A percentile compares a stretch with the other conserved stretches of the same genome.
Conservation (phyloP, 2,888 invertebrate species). For the Sarcophaga rosellei region DNA sequence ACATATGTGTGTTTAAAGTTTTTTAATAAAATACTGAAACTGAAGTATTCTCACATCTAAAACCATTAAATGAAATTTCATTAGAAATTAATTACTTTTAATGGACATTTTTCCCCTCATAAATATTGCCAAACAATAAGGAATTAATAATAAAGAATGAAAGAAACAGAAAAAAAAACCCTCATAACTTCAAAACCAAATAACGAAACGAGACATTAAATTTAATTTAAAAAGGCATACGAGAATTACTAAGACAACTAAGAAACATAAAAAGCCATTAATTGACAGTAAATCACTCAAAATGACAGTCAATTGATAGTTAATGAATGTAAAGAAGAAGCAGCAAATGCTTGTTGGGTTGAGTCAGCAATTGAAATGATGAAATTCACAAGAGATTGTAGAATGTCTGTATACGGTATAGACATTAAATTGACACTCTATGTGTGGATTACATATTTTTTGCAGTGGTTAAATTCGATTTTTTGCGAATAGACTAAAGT, state of each 20-base stretch:
- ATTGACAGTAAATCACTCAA: constrained; percentile 80
- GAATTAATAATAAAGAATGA: not conserved
- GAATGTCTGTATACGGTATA: no score
- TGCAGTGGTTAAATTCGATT: no score
- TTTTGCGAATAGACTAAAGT: no score
- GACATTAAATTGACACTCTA: no score
- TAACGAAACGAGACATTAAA: constrained; percentile 55
- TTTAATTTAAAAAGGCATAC: constrained; percentile 49
- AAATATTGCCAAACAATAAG: constrained; percentile 30
- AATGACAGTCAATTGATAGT: constrained; percentile 78
- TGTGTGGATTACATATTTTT: no score
- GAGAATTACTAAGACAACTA: not conserved
- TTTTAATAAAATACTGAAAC: no score
- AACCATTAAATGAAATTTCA: constrained; percentile 45
- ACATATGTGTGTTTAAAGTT: no score
- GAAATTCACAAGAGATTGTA: constrained; percentile 42
- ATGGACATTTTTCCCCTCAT: constrained; percentile 19
- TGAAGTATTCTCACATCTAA: no score
- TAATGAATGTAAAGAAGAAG: constrained; percentile 76
- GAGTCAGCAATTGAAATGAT: constrained; percentile 75
- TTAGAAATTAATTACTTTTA: constrained; percentile 50
- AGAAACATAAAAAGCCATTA: constrained; percentile 61
- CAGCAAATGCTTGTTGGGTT: constrained; percentile 70
- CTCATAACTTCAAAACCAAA: constrained; percentile 56
- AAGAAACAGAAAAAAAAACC: constrained; percentile 36